A percentile compares a stretch with the other conserved stretches of the same genome.
Conservation (phyloP, 1,140 invertebrate genomes). For the Leptopilina boulardi region DNA sequence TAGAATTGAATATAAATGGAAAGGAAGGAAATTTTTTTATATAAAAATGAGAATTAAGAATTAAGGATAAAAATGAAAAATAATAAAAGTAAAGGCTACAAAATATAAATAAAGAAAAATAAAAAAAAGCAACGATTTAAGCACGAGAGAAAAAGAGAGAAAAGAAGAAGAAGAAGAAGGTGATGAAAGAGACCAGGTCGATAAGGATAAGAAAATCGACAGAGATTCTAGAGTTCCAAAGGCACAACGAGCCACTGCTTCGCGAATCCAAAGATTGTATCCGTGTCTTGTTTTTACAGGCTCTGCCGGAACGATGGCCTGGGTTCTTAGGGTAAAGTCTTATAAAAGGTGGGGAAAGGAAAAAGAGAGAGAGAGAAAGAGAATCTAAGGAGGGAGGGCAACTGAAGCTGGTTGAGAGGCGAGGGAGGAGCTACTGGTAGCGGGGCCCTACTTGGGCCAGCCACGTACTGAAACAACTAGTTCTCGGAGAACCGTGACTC, state of each 20-base stretch:
- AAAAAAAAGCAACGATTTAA: conserved; percentile 48
- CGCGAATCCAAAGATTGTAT: conserved; percentile 74
- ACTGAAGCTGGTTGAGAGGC: conserved; percentile 52
- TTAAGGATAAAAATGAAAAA: too few relatives aligned
- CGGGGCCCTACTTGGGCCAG: conserved; percentile 67
- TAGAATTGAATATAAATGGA: too few relatives aligned
- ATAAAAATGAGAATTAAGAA: too few relatives aligned
- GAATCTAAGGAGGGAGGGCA: conserved; percentile 52
- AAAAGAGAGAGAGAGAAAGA: too few relatives aligned
- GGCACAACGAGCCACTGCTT: conserved; percentile 72
- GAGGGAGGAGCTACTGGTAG: conserved; percentile 50
- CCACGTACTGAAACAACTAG: conserved; percentile 65
- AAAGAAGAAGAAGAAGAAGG: conserved; percentile 43
- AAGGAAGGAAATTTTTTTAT: too few relatives aligned
- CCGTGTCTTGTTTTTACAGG: conserved; percentile 76
- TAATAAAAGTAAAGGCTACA: neutral
- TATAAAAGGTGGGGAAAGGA: conserved; percentile 55
- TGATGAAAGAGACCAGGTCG: conserved; percentile 42
- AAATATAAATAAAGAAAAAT: conserved; percentile 36
- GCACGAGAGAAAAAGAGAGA: conserved; percentile 46
- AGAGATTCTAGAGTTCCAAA: conserved; percentile 64
- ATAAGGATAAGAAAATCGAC: conserved; percentile 60
- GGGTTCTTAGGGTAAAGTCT: conserved; percentile 59
- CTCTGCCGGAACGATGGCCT: conserved; percentile 68
- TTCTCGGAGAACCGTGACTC: conserved; percentile 69